These are phyloP conservation scores for Morpho achilles DNA, from an alignment of 2,888 invertebrate genomes.

Conservation along the genomic window DNA sequence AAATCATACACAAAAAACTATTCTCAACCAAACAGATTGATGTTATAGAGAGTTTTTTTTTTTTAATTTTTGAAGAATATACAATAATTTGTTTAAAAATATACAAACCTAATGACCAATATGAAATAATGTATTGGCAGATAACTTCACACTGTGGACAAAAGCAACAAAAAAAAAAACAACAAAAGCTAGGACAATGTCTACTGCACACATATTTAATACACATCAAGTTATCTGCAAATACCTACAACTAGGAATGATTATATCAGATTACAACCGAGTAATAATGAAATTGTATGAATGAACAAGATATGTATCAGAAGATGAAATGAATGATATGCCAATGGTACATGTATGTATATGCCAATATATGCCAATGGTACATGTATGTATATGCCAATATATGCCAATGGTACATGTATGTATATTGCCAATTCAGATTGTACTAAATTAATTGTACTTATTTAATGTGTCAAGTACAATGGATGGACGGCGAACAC, in stretches of 20 bases:
- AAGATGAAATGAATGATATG: conserved; percentile 1
- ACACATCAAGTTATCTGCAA: background rate
- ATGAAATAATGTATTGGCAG: background rate
- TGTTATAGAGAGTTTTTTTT: too few species aligned
- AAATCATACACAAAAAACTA: too few species aligned
- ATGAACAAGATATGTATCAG: conserved; percentile 1
- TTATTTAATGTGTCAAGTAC: too few species aligned
- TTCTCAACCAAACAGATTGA: too few species aligned
- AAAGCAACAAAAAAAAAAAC: background rate
- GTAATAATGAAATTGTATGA: background rate
- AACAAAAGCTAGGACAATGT: background rate
- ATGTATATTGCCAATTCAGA: conserved; percentile 14
- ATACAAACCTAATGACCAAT: too few species aligned
- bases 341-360: conserved; percentile 1
- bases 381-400: background rate
- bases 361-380: background rate
- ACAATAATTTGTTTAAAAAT: too few species aligned
- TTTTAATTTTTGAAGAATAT: too few species aligned
- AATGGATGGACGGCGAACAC: too few species aligned
- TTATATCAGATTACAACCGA: background rate
- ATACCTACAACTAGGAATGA: background rate
- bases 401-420: background rate
- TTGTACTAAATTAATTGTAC: background rate
- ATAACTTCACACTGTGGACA: background rate
- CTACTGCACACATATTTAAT: background rate